Evolutionary conservation across 2,113 vertebrate genomes (phyloP), one percentile per base, ranked within the genome.

Genomic region (Dipodomys ordii): DNA sequence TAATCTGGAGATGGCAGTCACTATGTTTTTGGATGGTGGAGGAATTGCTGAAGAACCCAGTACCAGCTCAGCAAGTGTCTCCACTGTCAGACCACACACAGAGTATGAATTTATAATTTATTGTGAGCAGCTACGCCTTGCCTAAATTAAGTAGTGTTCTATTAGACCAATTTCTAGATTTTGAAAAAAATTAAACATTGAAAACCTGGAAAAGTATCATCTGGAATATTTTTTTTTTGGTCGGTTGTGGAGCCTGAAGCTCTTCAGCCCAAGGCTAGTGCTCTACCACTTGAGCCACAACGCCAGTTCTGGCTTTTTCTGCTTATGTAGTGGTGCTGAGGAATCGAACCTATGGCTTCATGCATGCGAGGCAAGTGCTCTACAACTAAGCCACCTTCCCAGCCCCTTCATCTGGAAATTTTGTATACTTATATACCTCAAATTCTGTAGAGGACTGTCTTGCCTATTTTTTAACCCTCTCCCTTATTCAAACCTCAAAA

Each of bases 1-100:
- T 96, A 99, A 99, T 88, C 97, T 99, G 97, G 99, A 99, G 98
- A 99, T 99, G 99, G 99, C 99, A 28, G 99, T 99, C 89, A 99
- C 99, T 60, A 99, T 99, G 99, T 99, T 99, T 97, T 98, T 99
- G 97, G 99, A 99, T 67, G 99, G 99, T 85, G 99, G 99, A 15
- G 99, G 98, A 77, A 99, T 99, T 19, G 98, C 99, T 32, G 99
- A 99, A 95, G 99, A 99, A 95, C 99, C 99, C 87, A 99, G 99
- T 98, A 99, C 99, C 96, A 99, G 99, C 84, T 99, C 98, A 0
- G 98, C 99, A 13, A 99, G 98, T 3, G 98, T 98, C 77, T 99
- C 99, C 6, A 98, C 99, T 68, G 99, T 98, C 90, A 99, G 98
- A 62, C 98, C 98, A 0, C 99, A 98, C 85, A 74, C 98, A 82